Base-by-base conservation (phyloP, 2,113 vertebrate species). In the Takifugu bimaculatus region DNA sequence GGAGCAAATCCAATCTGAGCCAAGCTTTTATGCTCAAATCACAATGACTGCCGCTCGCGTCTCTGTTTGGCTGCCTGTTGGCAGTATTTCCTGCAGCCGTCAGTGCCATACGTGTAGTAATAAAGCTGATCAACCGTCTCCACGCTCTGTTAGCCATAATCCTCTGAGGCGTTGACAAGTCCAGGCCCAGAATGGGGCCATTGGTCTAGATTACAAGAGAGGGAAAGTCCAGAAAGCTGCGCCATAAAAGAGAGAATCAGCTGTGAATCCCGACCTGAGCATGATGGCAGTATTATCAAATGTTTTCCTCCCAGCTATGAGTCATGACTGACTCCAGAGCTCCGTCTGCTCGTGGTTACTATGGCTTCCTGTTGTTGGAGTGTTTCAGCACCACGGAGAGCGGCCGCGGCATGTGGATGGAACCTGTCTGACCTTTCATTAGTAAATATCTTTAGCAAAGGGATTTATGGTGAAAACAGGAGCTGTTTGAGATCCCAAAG, bases 351-450 rank as follows among this genome's bases (percentile, higher is more conserved):
- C 51, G 59, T 48, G n/a, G 45, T 57, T 57, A 70, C 57, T 59
- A 60, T 0, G 25, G 55, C 64, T 54, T 3, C 26, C 63, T 35
- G 48, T 61, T 39, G 44, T 9, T 2, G 2, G 44, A 13, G 39
- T 5, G n/a, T 65, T 75, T 82, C 80, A 87, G 85, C 59, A 86
- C 86, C 54, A n/a, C 10, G 67, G 74, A 85, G 39, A 81, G 78
- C 42, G 53, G 52, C 15, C 49, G 2, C 49, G 4, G 26, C 15
- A 1, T 3, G 4, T 10, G n/a, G 20, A 50, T 2, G 6, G 1
- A 25, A 50, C 2, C 48, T 9, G 48, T 26, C n/a, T 26, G 48
- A 20, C 48, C 48, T 25, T 12, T 12, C 44, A 12, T 4, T 47
- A 20, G 20, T 20, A 20, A 20, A 20, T 20, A 20, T 20, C 42